These are phyloP conservation scores for Paguma larvata DNA, from an alignment of 2,797 vertebrate species.

Conservation along the genomic window DNA sequence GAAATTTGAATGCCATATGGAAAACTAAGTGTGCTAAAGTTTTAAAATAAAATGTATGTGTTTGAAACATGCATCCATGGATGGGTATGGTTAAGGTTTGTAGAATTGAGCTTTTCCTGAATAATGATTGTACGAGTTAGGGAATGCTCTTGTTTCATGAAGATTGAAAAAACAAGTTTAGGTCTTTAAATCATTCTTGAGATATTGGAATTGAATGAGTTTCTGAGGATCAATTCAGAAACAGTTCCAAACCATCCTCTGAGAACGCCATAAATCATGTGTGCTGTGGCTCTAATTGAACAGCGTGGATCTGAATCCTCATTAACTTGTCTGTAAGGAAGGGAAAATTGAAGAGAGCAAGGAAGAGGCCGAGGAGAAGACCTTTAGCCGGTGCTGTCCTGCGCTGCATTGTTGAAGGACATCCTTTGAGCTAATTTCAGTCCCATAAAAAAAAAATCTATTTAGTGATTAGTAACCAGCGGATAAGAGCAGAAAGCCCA, in stretches of 20 bases:
- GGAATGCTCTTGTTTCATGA: constrained; percentile 47
- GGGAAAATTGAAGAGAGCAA: constrained; percentile 79
- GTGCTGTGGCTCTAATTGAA: constrained; percentile 77
- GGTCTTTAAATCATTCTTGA: constrained; percentile 67
- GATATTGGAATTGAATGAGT: constrained; percentile 66
- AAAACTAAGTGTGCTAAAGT: constrained; percentile 19
- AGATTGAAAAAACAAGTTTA: constrained; percentile 66
- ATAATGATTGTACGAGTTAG: constrained; percentile 11
- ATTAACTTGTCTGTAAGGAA: constrained; percentile 80
- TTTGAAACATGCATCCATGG: not conserved
- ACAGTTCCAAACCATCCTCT: not conserved
- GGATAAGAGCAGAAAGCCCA: constrained; percentile 82
- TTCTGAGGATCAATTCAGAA: constrained; percentile 73
- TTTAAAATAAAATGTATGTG: not conserved
- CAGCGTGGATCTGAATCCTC: constrained; percentile 63
- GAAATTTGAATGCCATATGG: constrained; percentile 14
- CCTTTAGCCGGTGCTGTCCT: constrained; percentile 69
- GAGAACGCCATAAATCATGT: constrained; percentile 77
- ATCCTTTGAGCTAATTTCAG: constrained; percentile 84
- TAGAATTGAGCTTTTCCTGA: constrained; percentile 48
- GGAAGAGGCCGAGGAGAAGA: constrained; percentile 73
- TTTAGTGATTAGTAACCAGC: constrained; percentile 82
- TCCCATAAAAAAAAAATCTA: constrained; percentile 76
- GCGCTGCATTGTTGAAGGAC: constrained; percentile 81
- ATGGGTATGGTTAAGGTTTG: not conserved